phyloP scores from a whole-genome alignment of 2,888 invertebrate genomes.

The Abscondita cerata region DNA sequence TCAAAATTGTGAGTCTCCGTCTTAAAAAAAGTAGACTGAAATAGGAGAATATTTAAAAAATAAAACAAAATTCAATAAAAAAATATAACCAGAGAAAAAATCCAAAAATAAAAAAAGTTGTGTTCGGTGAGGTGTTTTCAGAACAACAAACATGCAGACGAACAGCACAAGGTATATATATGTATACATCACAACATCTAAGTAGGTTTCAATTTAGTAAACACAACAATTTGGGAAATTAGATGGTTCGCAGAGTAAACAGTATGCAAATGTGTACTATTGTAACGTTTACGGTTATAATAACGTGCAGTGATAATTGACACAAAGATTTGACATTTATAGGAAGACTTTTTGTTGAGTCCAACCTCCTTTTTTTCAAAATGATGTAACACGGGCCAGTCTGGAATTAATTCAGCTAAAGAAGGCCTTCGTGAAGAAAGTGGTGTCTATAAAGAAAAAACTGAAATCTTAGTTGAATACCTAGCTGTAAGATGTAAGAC shows the following conservation, averaged over 20 bases:
- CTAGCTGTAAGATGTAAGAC: not conserved
- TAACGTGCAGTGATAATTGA: constrained; percentile 30
- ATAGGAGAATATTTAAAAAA: constrained; percentile 44
- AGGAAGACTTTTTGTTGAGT: constrained; percentile 50
- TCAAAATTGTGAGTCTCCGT: constrained; percentile 41
- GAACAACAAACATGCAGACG: constrained; percentile 24
- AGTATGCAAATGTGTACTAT: constrained; percentile 5
- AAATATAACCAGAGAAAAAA: constrained; percentile 43
- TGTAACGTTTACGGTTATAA: constrained; percentile 18
- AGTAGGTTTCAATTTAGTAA: not conserved
- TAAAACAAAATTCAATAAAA: constrained; percentile 40
- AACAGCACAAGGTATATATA: constrained; percentile 17
- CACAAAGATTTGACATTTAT: constrained; percentile 26
- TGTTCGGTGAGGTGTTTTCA: constrained; percentile 3
- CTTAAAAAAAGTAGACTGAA: constrained; percentile 52
- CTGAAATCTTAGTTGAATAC: constrained; percentile 46
- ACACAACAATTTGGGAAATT: constrained; percentile 10
- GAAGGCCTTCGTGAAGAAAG: constrained; percentile 79
- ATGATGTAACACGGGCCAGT: constrained; percentile 92
- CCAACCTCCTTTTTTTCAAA: constrained; percentile 87
- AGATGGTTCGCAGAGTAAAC: too few relatives aligned
- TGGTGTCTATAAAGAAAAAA: constrained; percentile 59
- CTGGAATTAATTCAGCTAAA: constrained; percentile 94
- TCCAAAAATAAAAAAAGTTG: constrained; percentile 33
- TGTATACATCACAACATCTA: constrained; percentile 28